Percentiles rank a stretch among this genome's conserved stretches.
Evolutionary conservation across 35 echinoderm and acorn worm genomes (phyloP).

Genomic region (Heliocidaris tuberculata): DNA sequence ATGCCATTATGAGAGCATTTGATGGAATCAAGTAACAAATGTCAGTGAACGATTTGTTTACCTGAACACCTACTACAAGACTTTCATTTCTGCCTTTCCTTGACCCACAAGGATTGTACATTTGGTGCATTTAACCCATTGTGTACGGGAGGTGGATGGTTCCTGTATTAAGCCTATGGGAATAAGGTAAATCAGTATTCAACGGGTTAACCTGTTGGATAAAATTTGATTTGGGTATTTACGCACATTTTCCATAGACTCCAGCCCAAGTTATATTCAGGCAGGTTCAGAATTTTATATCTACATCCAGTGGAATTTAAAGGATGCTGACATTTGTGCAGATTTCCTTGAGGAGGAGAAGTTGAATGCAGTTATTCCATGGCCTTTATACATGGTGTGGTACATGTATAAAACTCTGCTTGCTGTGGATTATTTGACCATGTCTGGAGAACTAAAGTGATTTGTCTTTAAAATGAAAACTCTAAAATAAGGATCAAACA

Average conservation of each 20-base stretch:
- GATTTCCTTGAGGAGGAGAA: too few species aligned
- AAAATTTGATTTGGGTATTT: not conserved
- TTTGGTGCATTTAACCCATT: too few species aligned
- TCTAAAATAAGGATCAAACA: not conserved
- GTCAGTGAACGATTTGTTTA: not conserved
- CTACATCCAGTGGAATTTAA: not conserved
- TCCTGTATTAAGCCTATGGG: too few species aligned
- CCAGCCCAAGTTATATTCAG: not conserved
- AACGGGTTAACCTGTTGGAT: not conserved
- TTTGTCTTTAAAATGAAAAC: not conserved
- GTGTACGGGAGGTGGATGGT: too few species aligned
- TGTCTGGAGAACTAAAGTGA: not conserved
- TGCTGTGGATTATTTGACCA: not conserved
- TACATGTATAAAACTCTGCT: not conserved
- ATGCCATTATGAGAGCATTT: slow-evolving; percentile 64
- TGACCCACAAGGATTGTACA: not conserved
- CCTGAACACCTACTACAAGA: not conserved
- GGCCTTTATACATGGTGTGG: too few species aligned
- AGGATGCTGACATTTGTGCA: not conserved
- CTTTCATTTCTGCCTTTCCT: not conserved
- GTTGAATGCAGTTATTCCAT: too few species aligned
- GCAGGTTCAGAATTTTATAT: not conserved
- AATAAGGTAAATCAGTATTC: too few species aligned
- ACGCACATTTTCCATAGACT: not conserved
- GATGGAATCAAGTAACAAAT: slow-evolving; percentile 25